Conservation (phyloP, 1,140 invertebrate genomes). For the Lepeophtheirus salmonis region DNA sequence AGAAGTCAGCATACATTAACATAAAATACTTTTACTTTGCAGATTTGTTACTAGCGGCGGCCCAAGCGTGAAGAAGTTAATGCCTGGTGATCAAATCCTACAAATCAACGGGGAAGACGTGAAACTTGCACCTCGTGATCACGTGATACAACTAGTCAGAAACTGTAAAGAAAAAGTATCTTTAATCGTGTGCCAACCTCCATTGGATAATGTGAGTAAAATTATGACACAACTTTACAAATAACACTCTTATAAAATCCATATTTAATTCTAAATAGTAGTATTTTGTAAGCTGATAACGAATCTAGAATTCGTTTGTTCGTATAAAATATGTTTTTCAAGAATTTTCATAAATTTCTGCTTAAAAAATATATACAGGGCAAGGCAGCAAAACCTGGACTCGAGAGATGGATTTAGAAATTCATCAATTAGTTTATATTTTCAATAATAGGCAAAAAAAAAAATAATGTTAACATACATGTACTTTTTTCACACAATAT, state of each 20-base stretch:
- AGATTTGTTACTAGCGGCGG: slow-evolving; percentile 61
- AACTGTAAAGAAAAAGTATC: slow-evolving; percentile 52
- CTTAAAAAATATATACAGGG: background rate
- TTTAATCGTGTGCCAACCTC: slow-evolving; percentile 61
- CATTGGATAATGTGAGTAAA: slow-evolving; percentile 41
- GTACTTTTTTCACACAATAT: too few relatives aligned
- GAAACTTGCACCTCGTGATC: slow-evolving; percentile 49
- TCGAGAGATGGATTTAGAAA: background rate
- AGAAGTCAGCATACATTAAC: too few relatives aligned
- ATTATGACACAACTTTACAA: slow-evolving; percentile 7
- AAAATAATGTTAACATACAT: too few relatives aligned
- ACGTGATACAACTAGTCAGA: slow-evolving; percentile 68
- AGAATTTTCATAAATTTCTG: background rate
- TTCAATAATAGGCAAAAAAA: background rate
- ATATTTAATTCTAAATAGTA: slow-evolving; percentile 1
- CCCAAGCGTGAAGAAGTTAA: slow-evolving; percentile 64
- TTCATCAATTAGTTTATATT: background rate
- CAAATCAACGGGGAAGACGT: slow-evolving; percentile 77
- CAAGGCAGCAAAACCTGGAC: background rate
- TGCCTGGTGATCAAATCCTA: slow-evolving; percentile 73
- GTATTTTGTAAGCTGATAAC: background rate
- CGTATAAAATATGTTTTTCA: background rate
- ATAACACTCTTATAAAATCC: background rate
- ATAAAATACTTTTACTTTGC: too few relatives aligned
- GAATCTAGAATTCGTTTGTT: background rate